Evolutionary conservation across 1,140 invertebrate species (phyloP).

Genomic region (Sitophilus oryzae): DNA sequence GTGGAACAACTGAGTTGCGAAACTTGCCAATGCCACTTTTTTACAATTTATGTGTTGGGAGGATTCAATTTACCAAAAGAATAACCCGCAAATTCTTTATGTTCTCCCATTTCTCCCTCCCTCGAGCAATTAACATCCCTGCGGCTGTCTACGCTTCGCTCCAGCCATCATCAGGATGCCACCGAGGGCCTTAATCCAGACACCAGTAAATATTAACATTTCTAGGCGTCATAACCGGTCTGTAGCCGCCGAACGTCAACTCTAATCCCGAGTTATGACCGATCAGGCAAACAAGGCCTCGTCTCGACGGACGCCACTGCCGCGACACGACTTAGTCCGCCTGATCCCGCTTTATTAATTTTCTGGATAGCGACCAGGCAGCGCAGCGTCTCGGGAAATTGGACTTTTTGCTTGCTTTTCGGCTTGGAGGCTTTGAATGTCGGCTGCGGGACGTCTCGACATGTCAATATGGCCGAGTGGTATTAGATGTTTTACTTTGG

Average conservation of each 20-base stretch:
- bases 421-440: not conserved
- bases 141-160: not conserved
- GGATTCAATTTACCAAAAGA: too few relatives aligned
- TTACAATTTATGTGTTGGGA: too few relatives aligned
- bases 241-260: conserved; percentile 34
- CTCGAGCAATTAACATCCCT: not conserved
- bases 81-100: too few relatives aligned
- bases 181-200: conserved; percentile 7
- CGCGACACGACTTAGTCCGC: not conserved
- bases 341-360: not conserved
- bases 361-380: not conserved
- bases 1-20: too few relatives aligned
- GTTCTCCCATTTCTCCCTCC: not conserved
- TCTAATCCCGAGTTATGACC: conserved; percentile 34
- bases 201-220: conserved; percentile 35
- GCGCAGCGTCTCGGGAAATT: not conserved
- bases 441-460: not conserved
- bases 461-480: not conserved
- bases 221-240: conserved; percentile 34
- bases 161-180: too few relatives aligned
- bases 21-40: too few relatives aligned
- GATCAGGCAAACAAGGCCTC: not conserved
- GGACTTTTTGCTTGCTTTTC: not conserved
- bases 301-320: not conserved
- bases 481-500: too few relatives aligned